Conservation (phyloP, 2,888 invertebrate genomes). For the Orthosia cruda region DNA sequence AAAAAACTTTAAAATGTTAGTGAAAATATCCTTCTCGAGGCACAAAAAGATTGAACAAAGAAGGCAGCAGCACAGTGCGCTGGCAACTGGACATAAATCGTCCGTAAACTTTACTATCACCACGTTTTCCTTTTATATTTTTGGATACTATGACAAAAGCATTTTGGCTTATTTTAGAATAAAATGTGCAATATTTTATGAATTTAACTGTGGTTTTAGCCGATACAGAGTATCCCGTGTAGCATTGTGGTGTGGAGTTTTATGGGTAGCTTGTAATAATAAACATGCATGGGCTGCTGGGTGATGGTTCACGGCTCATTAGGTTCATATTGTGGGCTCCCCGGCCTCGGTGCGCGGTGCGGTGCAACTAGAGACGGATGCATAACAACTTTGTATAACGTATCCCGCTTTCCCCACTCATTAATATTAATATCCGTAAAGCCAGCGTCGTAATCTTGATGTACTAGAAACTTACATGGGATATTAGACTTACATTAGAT, state of each 20-base stretch:
- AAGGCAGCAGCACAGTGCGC: slow-evolving; percentile 55
- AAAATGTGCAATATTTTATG: slow-evolving; percentile 65
- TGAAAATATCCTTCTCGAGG: slow-evolving; percentile 42
- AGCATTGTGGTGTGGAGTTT: slow-evolving; percentile 72
- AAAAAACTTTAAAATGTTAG: slow-evolving; percentile 52
- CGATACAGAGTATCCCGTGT: slow-evolving; percentile 47
- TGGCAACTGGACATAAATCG: slow-evolving; percentile 66
- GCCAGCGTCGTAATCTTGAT: slow-evolving; percentile 39
- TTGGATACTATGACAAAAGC: slow-evolving; percentile 65
- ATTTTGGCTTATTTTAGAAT: slow-evolving; percentile 61
- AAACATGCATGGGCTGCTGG: slow-evolving; percentile 75
- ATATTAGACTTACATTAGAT: background rate
- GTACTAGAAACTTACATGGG: slow-evolving; percentile 39
- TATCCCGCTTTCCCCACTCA: slow-evolving; percentile 64
- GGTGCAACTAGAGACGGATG: slow-evolving; percentile 52
- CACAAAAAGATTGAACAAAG: slow-evolving; percentile 61
- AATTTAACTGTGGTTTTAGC: slow-evolving; percentile 56
- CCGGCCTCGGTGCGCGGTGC: slow-evolving; percentile 39
- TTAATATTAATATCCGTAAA: slow-evolving; percentile 76
- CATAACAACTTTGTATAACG: slow-evolving; percentile 46
- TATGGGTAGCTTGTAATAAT: slow-evolving; percentile 73
- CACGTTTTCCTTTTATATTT: slow-evolving; percentile 62
- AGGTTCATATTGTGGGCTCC: slow-evolving; percentile 70
- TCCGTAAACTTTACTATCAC: slow-evolving; percentile 67
- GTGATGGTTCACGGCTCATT: slow-evolving; percentile 82